Evolutionary conservation across 2,797 vertebrate species (phyloP).

Genomic region (Rhinophrynus dorsalis): DNA sequence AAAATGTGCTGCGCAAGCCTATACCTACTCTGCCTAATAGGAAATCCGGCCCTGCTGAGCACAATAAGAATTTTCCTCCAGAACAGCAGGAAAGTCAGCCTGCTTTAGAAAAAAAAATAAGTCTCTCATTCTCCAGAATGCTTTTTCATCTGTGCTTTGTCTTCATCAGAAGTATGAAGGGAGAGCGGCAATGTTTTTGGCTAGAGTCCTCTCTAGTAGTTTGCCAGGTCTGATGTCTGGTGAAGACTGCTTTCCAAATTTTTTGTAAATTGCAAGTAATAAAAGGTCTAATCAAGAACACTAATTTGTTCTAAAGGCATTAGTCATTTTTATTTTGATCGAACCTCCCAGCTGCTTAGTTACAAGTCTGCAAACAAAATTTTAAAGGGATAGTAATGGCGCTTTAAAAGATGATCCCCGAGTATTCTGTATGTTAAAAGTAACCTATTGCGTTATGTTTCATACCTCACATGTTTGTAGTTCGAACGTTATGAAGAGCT

Average conservation of each 20-base stretch:
- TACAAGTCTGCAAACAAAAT: constrained; percentile 8
- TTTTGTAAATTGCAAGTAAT: constrained; percentile 19
- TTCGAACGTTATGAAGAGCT: no score
- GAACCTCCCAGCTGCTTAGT: constrained; percentile 28
- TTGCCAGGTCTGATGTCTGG: constrained; percentile 34
- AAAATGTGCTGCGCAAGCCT: no score
- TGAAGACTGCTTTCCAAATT: background rate
- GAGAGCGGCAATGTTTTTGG: background rate
- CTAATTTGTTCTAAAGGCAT: constrained; percentile 26
- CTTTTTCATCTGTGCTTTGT: background rate
- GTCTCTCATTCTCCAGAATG: background rate
- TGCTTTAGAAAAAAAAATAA: no score
- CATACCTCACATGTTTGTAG: no score
- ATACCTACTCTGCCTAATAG: no score
- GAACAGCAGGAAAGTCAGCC: no score
- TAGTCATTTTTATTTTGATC: constrained; percentile 28
- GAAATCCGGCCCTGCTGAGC: no score
- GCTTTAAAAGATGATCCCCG: no score
- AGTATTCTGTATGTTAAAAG: no score
- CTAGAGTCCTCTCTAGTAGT: background rate
- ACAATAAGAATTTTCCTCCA: no score
- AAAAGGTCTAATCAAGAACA: constrained; percentile 10
- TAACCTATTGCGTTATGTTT: no score
- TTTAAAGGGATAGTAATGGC: no score
- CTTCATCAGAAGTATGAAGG: background rate